Percentiles rank a stretch among this genome's conserved stretches.
phyloP scores from a whole-genome alignment of 2,113 vertebrate genomes.

The Stegostoma tigrinum region DNA sequence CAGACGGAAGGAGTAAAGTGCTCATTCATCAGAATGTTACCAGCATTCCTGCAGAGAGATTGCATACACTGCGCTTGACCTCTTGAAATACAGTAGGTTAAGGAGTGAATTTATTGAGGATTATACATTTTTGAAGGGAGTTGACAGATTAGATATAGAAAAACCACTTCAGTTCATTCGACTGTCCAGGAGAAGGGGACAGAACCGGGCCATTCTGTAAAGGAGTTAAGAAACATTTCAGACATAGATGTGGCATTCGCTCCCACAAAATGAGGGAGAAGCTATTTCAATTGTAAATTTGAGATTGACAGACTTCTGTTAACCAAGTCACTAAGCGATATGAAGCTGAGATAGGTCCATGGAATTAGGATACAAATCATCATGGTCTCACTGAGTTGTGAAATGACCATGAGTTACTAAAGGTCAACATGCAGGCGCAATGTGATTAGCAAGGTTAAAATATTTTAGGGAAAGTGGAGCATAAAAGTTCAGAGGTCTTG shows the following conservation, averaged over 20 bases:
- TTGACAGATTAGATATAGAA: not conserved
- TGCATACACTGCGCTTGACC: not conserved
- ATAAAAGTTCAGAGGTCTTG: not conserved
- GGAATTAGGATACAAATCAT: not conserved
- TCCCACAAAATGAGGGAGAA: no score
- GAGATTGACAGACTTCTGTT: not conserved
- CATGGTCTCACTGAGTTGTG: not conserved
- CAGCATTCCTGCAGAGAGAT: not conserved
- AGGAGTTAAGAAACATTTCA: not conserved
- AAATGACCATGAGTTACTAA: not conserved
- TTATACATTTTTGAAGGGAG: not conserved
- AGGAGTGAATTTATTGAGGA: not conserved
- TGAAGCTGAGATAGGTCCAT: not conserved
- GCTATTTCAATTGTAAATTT: not conserved
- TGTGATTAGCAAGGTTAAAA: no score
- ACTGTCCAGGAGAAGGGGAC: not conserved
- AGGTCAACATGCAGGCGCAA: no score
- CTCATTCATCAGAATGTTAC: not conserved
- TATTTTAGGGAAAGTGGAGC: not conserved
- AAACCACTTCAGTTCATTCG: not conserved
- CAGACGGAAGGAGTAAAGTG: not conserved
- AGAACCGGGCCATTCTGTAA: not conserved
- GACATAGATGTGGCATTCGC: no score
- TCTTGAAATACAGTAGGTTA: not conserved
- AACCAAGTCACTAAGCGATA: not conserved